Base-by-base conservation (phyloP, 2,113 vertebrate species). In the Charina bottae region DNA sequence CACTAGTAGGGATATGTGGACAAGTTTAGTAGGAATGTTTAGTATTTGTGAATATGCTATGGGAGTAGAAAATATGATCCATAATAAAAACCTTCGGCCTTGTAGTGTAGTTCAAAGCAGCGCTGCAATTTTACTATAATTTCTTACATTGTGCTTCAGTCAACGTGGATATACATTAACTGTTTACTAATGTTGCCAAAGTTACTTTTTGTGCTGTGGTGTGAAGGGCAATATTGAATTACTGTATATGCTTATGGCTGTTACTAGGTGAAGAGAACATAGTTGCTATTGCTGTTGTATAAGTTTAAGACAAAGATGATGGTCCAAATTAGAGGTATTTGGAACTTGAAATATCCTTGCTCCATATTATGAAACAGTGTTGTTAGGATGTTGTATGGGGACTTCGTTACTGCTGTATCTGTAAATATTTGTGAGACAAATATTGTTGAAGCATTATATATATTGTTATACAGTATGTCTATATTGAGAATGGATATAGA, bases 121-220 rank as follows among this genome's bases (percentile, higher is more conserved):
- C 59, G 60, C 12, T 88, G 60, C 84, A 83, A 23, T 60, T 28
- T 83, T 83, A 78, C 3, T 12, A 8, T 17, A 24, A 13, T 58
- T 17, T n/a, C 7, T 42, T 56, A 24, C 4, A 60, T 13, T 83
- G 49, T 37, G 24, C 42, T 60, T 59, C 55, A 53, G 3, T 26
- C 87, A 59, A 13, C 17, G 24, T 91, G 59, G 54, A 28, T n/a
- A 68, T 26, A 68, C 17, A 78, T 78, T 42, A 60, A 56, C 53
- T n/a, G 49, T 92, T 88, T 59, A 23, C 26, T 59, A 46, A 87
- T 83, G 42, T 88, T 92, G 54, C 28, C 86, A 88, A 88, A 46
- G 55, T 83, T 92, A 83, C 28, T 83, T 83, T 83, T 72, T 86
- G 59, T 72, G 33, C 21, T 68, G 17, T 62, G 28, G 78, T 62